These are phyloP conservation scores for Orthosia incerta DNA, from an alignment of 2,888 invertebrate genomes.

Conservation along the genomic window DNA sequence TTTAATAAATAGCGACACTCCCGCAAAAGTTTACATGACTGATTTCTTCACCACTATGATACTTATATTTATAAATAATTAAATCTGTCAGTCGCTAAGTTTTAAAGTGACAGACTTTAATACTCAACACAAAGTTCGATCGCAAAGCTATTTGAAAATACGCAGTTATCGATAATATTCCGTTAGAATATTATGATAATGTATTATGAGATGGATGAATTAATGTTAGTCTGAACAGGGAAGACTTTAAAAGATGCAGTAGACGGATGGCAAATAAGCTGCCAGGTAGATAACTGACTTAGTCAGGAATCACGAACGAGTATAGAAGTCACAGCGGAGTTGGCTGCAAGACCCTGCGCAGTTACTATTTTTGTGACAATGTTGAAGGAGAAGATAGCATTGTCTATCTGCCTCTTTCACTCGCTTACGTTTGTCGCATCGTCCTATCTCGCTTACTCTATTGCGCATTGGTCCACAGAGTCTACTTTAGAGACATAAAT, in stretches of 20 bases:
- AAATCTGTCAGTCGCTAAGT: constrained; percentile 20
- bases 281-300: neutral
- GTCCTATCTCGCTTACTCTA: too few species aligned
- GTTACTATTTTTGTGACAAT: too few species aligned
- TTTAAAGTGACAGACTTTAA: neutral
- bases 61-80: constrained; percentile 2
- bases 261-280: neutral
- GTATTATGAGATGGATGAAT: neutral
- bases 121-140: neutral
- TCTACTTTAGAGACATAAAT: too few species aligned
- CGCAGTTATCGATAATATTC: too few species aligned
- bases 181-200: neutral
- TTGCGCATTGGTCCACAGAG: too few species aligned
- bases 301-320: neutral
- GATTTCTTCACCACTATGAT: constrained; percentile 11
- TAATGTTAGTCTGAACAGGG: neutral
- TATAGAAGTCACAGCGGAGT: neutral
- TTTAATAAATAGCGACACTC: constrained; percentile 26
- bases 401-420: too few species aligned
- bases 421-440: too few species aligned
- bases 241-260: neutral
- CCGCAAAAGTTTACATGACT: constrained; percentile 22
- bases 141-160: constrained; percentile 4
- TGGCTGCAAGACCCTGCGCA: too few species aligned
- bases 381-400: too few species aligned